A percentile compares a stretch with the other conserved stretches of the same genome.
These are phyloP conservation scores for Oreohelix idahoensis DNA, from an alignment of 1,140 invertebrate genomes.

Conservation along the genomic window DNA sequence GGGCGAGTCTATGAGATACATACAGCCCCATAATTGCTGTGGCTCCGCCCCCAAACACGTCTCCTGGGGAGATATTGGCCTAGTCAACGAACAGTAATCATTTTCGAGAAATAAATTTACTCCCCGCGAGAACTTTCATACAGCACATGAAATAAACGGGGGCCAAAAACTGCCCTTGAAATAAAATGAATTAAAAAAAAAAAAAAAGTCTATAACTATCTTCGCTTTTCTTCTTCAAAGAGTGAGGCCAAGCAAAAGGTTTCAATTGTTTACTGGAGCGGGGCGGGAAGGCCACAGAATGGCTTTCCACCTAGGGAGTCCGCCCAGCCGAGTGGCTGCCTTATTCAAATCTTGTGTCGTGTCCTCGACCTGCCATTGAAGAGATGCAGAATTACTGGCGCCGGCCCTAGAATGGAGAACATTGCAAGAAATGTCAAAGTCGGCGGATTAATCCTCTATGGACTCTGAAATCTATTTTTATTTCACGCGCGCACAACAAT, in stretches of 20 bases:
- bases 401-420: background rate
- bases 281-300: background rate
- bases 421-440: slow-evolving; percentile 10
- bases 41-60: slow-evolving; percentile 12
- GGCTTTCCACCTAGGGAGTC: background rate
- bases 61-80: background rate
- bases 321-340: slow-evolving; percentile 5
- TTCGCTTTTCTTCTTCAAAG: slow-evolving; percentile 10
- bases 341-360: background rate
- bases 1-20: slow-evolving; percentile 11
- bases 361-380: background rate
- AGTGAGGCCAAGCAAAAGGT: background rate
- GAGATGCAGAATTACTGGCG: background rate
- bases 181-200: background rate
- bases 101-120: background rate
- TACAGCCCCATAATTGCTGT: background rate
- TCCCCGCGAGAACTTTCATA: background rate
- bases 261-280: slow-evolving; percentile 6
- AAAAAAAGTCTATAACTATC: background rate
- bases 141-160: background rate
- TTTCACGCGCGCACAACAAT: background rate
- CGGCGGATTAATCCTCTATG: background rate
- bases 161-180: background rate
- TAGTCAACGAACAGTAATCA: background rate
- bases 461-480: background rate